These are phyloP conservation scores for Orussus abietinus DNA, from an alignment of 1,140 invertebrate species.

Conservation along the genomic window DNA sequence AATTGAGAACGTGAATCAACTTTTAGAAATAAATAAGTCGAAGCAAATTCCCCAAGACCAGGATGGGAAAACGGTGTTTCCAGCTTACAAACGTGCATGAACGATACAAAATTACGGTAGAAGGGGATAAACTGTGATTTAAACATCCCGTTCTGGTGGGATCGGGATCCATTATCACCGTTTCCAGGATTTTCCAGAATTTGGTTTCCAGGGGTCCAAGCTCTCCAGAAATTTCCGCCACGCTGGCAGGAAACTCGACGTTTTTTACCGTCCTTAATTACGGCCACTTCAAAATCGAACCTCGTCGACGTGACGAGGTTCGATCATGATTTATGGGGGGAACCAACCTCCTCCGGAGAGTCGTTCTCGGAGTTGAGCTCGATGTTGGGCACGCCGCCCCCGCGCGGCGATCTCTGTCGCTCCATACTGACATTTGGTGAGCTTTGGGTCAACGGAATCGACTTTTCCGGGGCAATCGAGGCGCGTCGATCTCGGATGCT, in stretches of 20 bases:
- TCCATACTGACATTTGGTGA: slow-evolving; percentile 30
- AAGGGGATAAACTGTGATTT: background rate
- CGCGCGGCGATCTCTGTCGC: slow-evolving; percentile 45
- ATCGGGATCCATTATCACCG: background rate
- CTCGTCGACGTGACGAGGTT: background rate
- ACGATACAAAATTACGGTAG: too few species aligned
- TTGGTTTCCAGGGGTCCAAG: background rate
- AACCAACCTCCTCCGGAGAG: slow-evolving; percentile 31
- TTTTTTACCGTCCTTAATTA: background rate
- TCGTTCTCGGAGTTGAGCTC: slow-evolving; percentile 37
- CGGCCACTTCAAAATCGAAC: background rate
- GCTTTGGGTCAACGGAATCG: slow-evolving; percentile 30
- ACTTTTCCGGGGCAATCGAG: slow-evolving; percentile 43
- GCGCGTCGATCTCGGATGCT: slow-evolving; percentile 35
- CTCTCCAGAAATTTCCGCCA: slow-evolving; percentile 1
- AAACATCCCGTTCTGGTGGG: background rate
- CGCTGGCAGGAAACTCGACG: background rate
- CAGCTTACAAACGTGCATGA: too few species aligned
- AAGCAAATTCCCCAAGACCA: too few species aligned
- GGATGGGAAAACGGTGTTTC: too few species aligned
- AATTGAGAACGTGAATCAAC: too few species aligned
- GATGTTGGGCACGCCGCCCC: slow-evolving; percentile 53
- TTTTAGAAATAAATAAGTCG: too few species aligned
- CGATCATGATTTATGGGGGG: background rate
- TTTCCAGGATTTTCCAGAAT: background rate